phyloP scores from a whole-genome alignment of 2,797 vertebrate genomes.

The Pampus argenteus region DNA sequence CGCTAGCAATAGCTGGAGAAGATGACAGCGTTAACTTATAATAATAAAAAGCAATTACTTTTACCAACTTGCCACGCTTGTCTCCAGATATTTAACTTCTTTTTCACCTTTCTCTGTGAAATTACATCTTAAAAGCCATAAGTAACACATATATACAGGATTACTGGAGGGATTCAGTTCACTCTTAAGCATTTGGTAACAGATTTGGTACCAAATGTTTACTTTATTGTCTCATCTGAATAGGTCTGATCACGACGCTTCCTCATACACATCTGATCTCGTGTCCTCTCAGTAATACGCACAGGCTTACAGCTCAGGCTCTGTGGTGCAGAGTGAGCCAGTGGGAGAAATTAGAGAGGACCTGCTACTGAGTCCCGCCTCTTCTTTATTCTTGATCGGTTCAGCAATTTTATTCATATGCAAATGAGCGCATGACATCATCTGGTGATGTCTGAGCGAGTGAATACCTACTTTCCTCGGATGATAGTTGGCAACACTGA shows the following conservation, averaged over 20 bases:
- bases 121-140: slow-evolving; percentile 16
- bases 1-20: slow-evolving; percentile 14
- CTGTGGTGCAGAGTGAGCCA: slow-evolving; percentile 48
- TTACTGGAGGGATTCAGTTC: slow-evolving; percentile 38
- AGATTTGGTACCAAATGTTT: slow-evolving; percentile 35
- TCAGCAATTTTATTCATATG: slow-evolving; percentile 79
- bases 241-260: slow-evolving; percentile 58
- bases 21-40: neutral
- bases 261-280: slow-evolving; percentile 57
- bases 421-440: slow-evolving; percentile 74
- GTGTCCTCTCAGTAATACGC: slow-evolving; percentile 46
- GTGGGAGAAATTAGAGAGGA: slow-evolving; percentile 48
- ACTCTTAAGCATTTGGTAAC: slow-evolving; percentile 33
- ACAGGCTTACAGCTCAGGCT: slow-evolving; percentile 54
- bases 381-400: slow-evolving; percentile 73
- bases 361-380: slow-evolving; percentile 65
- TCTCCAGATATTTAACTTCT: slow-evolving; percentile 10
- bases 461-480: slow-evolving; percentile 58
- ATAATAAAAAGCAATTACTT: slow-evolving; percentile 27
- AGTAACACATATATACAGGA: slow-evolving; percentile 12
- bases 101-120: neutral
- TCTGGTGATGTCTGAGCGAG: slow-evolving; percentile 61
- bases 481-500: slow-evolving; percentile 56
- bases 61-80: slow-evolving; percentile 7
- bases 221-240: slow-evolving; percentile 51